phyloP scores from a whole-genome alignment of 2,888 invertebrate genomes.

The Limnephilus auricula region DNA sequence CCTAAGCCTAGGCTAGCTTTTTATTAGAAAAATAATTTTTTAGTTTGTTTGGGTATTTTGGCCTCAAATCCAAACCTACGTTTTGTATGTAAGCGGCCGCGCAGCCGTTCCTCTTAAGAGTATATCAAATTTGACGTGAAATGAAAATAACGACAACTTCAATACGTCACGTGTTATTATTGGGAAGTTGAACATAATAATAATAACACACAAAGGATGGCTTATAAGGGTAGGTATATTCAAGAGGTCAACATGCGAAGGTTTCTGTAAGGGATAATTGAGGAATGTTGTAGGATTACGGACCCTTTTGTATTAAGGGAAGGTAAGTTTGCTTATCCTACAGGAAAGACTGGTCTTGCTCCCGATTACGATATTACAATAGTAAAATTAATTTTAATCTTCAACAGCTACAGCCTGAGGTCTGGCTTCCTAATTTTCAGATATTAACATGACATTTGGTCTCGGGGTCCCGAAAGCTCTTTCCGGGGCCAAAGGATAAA shows the following conservation, averaged over 20 bases:
- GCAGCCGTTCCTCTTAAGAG: too few relatives aligned
- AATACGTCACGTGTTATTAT: background rate
- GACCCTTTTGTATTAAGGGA: constrained; percentile 28
- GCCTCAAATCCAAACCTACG: too few relatives aligned
- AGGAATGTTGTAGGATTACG: constrained; percentile 38
- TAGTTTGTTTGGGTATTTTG: too few relatives aligned
- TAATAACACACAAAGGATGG: background rate
- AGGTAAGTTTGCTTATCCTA: constrained; percentile 36
- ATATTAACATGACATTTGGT: constrained; percentile 2
- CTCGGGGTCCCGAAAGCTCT: background rate
- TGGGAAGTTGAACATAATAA: background rate
- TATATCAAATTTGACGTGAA: background rate
- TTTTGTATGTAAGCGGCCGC: too few relatives aligned
- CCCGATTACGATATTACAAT: background rate
- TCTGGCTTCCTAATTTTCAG: background rate
- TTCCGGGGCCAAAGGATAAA: background rate
- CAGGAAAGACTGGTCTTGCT: background rate
- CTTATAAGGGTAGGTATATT: background rate
- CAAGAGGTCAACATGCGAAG: constrained; percentile 10
- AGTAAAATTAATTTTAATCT: constrained; percentile 27
- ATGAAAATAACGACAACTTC: background rate
- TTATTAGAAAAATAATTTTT: too few relatives aligned
- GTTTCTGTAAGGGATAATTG: constrained; percentile 39
- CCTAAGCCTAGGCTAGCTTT: too few relatives aligned
- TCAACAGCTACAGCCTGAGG: background rate